Percentiles rank a stretch among this genome's conserved stretches.
Conservation (phyloP, 1,140 invertebrate genomes). For the Brachionus asplanchnoidis region DNA sequence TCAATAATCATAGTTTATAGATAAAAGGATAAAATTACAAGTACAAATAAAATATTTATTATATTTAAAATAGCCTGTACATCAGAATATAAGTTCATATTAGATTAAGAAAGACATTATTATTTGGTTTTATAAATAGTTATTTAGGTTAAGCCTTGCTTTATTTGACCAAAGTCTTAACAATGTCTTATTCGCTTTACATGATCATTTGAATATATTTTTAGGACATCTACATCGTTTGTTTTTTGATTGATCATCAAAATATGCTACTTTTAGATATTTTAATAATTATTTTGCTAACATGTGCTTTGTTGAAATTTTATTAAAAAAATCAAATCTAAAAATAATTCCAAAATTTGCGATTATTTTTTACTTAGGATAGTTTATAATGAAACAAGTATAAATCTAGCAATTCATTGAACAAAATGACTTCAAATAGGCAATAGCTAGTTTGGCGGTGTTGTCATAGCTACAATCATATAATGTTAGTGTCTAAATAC, state of each 20-base stretch:
- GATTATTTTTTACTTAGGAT: background rate
- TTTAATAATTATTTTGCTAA: background rate
- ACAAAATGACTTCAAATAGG: background rate
- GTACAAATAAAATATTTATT: constrained; percentile 6
- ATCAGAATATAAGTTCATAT: background rate
- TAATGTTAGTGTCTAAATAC: constrained; percentile 10
- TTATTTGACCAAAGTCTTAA: constrained; percentile 11
- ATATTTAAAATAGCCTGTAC: background rate
- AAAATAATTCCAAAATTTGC: background rate
- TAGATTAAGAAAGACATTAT: background rate
- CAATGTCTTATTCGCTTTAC: background rate
- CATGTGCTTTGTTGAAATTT: background rate
- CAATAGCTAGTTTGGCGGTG: background rate
- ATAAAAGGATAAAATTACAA: constrained; percentile 5
- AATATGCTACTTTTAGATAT: background rate
- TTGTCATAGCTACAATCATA: constrained; percentile 2
- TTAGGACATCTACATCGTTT: background rate
- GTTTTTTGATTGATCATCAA: background rate
- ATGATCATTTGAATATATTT: background rate
- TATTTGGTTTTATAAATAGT: background rate
- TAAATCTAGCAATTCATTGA: background rate
- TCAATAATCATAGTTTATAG: background rate
- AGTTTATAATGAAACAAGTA: background rate
- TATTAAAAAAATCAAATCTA: background rate
- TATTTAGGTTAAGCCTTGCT: constrained; percentile 22